Conservation (phyloP, 2,888 invertebrate species). For the Thymelicus sylvestris region DNA sequence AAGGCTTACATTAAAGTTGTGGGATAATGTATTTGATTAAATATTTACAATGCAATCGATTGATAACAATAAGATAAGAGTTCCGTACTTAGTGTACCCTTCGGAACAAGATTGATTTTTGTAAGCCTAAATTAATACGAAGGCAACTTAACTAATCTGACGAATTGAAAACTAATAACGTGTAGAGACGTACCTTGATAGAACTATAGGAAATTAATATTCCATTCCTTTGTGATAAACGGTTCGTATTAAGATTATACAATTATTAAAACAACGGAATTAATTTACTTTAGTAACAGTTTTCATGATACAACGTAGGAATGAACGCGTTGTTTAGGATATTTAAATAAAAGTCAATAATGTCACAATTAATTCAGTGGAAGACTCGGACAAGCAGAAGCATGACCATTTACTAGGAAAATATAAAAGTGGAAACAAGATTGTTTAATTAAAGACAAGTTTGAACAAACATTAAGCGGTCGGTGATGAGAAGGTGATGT, state of each 20-base stretch:
- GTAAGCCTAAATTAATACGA: too few species aligned
- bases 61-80: neutral
- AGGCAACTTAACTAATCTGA: too few species aligned
- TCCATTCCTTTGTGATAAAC: too few species aligned
- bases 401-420: constrained; percentile 1
- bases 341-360: neutral
- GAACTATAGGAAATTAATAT: neutral
- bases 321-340: neutral
- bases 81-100: too few species aligned
- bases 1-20: too few species aligned
- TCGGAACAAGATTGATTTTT: too few species aligned
- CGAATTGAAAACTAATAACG: too few species aligned
- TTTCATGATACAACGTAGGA: neutral
- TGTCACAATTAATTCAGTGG: constrained; percentile 2
- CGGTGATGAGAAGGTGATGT: constrained; percentile 34
- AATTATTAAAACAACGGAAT: too few species aligned
- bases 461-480: constrained; percentile 19
- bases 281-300: neutral
- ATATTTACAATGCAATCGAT: neutral
- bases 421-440: constrained; percentile 7
- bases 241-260: too few species aligned
- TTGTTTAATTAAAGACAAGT: constrained; percentile 26
- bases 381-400: neutral
- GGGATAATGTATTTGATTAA: too few species aligned
- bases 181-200: too few species aligned